Conservation (phyloP, 2,113 vertebrate species). For the Actinemys pallida region DNA sequence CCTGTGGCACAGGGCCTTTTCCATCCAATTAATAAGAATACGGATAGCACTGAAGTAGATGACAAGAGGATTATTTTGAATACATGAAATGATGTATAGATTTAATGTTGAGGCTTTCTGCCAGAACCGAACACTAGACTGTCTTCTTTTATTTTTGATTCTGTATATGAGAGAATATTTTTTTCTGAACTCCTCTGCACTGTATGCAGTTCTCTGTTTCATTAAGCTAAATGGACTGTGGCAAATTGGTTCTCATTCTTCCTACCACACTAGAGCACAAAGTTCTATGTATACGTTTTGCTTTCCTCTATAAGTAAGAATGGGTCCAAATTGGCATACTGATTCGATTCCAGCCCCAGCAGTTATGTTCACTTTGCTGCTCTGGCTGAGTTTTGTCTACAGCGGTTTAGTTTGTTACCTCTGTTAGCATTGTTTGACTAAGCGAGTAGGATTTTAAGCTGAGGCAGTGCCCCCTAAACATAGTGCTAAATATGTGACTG, state of each 20-base stretch:
- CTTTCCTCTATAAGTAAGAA: neutral
- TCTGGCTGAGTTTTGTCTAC: neutral
- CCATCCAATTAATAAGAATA: conserved; percentile 40
- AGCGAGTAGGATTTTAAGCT: fast-evolving
- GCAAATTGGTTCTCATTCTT: neutral
- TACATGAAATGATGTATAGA: conserved; percentile 8
- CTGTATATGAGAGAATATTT: conserved; percentile 8
- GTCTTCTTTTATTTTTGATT: neutral
- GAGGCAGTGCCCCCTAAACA: neutral
- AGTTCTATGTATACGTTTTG: fast-evolving
- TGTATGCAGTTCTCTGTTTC: neutral
- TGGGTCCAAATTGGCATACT: neutral
- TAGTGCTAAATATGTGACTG: neutral
- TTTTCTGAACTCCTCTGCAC: neutral
- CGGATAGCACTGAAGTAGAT: conserved; percentile 31
- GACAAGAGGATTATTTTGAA: conserved; percentile 42
- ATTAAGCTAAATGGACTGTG: neutral
- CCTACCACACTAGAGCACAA: neutral
- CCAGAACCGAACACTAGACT: neutral
- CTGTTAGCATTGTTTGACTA: neutral
- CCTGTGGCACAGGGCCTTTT: conserved; percentile 20
- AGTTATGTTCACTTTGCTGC: neutral
- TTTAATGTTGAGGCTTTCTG: neutral
- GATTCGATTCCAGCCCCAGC: neutral
- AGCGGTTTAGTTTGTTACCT: neutral